phyloP scores from a whole-genome alignment of 2,797 vertebrate species.

The Epinephelus malabaricus region DNA sequence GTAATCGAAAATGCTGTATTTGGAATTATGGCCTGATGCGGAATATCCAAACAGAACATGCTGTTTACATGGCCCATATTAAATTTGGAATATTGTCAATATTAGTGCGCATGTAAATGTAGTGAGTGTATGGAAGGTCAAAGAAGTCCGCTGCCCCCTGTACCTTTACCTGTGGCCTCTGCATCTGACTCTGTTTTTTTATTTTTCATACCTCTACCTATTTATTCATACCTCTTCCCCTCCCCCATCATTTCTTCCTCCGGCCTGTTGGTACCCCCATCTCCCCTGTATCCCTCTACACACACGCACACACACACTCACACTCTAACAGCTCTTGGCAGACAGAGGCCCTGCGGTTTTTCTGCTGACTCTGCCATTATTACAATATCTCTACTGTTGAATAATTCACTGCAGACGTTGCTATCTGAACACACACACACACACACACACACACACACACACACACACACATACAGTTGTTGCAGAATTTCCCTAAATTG shows the following conservation, averaged over 20 bases:
- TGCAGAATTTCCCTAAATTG: conserved; percentile 41
- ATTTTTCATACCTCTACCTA: conserved; percentile 4
- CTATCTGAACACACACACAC: conserved; percentile 38
- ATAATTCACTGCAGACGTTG: conserved; percentile 73
- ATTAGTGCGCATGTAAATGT: too few species aligned
- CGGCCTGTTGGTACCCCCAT: conserved; percentile 14
- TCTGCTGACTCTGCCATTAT: conserved; percentile 77
- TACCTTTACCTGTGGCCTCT: conserved; percentile 9
- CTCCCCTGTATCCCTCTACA: conserved; percentile 16
- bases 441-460: conserved; percentile 1
- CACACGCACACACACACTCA: not conserved
- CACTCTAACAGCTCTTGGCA: conserved; percentile 45
- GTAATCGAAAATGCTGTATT: too few species aligned
- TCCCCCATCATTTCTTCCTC: conserved; percentile 14
- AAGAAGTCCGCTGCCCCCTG: not conserved
- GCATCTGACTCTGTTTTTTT: not conserved
- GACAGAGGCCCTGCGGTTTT: conserved; percentile 62
- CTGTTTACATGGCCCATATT: too few species aligned
- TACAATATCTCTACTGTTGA: conserved; percentile 71
- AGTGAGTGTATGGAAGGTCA: not conserved
- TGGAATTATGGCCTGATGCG: too few species aligned
- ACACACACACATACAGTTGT: conserved; percentile 16
- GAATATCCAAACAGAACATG: too few species aligned
- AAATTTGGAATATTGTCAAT: too few species aligned
- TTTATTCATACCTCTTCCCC: not conserved